phyloP scores from a whole-genome alignment of 2,113 vertebrate species.

The Fregetta grallaria region DNA sequence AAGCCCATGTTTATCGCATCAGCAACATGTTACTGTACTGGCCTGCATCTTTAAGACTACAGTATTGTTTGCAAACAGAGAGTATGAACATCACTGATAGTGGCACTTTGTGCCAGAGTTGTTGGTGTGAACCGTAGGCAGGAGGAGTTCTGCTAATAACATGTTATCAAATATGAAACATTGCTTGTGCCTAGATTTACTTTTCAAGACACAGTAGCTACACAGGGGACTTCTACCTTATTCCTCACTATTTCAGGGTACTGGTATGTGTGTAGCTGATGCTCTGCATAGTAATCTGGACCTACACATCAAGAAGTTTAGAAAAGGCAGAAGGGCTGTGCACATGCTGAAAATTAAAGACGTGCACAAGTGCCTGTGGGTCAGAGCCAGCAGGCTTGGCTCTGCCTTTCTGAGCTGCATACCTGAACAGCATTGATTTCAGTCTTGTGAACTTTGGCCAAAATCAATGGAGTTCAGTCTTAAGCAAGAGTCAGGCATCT shows the following conservation, averaged over 20 bases:
- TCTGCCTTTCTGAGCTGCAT: background rate
- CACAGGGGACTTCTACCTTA: background rate
- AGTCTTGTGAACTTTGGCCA: background rate
- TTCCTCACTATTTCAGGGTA: background rate
- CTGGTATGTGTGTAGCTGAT: background rate
- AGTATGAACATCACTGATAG: background rate
- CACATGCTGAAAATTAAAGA: background rate
- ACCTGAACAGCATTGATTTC: background rate
- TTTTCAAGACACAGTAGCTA: background rate
- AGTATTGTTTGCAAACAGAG: background rate
- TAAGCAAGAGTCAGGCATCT: background rate
- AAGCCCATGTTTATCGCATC: background rate
- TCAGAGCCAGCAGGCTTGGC: background rate
- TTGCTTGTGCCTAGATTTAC: background rate
- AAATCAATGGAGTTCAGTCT: background rate
- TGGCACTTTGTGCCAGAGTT: background rate
- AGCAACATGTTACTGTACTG: background rate
- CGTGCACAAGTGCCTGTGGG: background rate
- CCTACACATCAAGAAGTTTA: background rate
- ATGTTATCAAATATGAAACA: background rate
- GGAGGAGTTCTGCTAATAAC: slow-evolving; percentile 5
- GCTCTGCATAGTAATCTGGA: background rate
- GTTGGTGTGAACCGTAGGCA: background rate
- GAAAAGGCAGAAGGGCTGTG: background rate
- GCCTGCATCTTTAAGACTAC: background rate